Percentiles rank a stretch among this genome's conserved stretches.
Evolutionary conservation across 1,140 invertebrate genomes (phyloP).

Genomic region (Lamellibrachia luymesi): DNA sequence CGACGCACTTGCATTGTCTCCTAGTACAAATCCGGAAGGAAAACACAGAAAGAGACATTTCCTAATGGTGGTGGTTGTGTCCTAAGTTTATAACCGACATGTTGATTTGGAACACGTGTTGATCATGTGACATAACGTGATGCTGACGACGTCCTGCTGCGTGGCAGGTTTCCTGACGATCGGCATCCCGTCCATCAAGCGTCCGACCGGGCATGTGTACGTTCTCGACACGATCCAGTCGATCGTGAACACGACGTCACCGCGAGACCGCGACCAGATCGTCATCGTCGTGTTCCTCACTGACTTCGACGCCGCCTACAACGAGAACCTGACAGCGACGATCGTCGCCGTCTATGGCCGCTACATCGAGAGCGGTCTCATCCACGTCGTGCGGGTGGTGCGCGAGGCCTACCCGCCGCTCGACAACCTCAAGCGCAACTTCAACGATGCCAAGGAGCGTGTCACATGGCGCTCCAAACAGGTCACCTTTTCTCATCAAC

Average conservation of each 20-base stretch:
- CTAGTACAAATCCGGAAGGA: too few species aligned
- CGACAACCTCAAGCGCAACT: slow-evolving; percentile 43
- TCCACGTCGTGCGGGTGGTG: slow-evolving; percentile 46
- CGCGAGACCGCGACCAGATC: slow-evolving; percentile 29
- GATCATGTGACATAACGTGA: background rate
- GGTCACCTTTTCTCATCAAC: slow-evolving; percentile 24
- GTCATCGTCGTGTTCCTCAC: slow-evolving; percentile 38
- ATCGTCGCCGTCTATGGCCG: slow-evolving; percentile 29
- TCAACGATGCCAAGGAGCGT: slow-evolving; percentile 44
- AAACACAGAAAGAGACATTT: too few species aligned
- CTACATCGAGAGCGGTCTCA: slow-evolving; percentile 36
- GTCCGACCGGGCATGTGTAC: slow-evolving; percentile 35
- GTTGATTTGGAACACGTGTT: background rate
- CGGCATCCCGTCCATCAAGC: slow-evolving; percentile 44
- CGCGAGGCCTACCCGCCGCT: slow-evolving; percentile 45
- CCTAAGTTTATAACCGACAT: background rate
- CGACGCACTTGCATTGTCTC: too few species aligned
- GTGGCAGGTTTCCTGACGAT: slow-evolving; percentile 44
- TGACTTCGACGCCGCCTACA: slow-evolving; percentile 38
- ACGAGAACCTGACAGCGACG: slow-evolving; percentile 23
- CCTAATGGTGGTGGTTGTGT: too few species aligned
- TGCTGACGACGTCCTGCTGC: background rate
- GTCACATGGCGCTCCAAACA: slow-evolving; percentile 55
- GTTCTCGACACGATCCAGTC: slow-evolving; percentile 38
- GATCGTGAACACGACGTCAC: slow-evolving; percentile 33